A percentile compares a stretch with the other conserved stretches of the same genome.
Conservation (phyloP, 2,113 vertebrate genomes). For the Myotis davidii region DNA sequence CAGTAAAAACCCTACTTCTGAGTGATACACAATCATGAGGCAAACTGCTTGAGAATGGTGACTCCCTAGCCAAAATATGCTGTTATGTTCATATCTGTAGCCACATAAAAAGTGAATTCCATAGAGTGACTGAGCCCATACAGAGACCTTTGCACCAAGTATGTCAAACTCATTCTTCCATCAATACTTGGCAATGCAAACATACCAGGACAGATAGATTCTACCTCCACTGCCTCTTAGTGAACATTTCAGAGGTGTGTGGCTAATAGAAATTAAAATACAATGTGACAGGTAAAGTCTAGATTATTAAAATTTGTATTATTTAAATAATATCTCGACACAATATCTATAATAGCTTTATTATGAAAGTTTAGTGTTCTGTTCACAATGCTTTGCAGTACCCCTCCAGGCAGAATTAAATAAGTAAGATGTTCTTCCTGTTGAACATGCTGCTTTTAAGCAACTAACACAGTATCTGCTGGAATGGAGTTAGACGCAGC, state of each 20-base stretch:
- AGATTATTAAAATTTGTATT: constrained; percentile 64
- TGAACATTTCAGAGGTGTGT: constrained; percentile 44
- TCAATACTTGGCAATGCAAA: constrained; percentile 48
- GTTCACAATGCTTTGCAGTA: constrained; percentile 47
- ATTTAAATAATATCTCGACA: constrained; percentile 64
- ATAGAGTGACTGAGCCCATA: not conserved
- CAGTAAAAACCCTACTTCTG: constrained; percentile 19
- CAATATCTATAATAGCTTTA: constrained; percentile 49
- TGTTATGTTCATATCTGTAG: constrained; percentile 15
- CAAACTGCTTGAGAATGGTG: constrained; percentile 11
- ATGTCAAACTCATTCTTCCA: constrained; percentile 20
- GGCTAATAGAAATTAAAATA: constrained; percentile 63
- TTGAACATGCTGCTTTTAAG: constrained; percentile 36
- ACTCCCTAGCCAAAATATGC: constrained; percentile 28
- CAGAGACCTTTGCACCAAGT: constrained; percentile 19
- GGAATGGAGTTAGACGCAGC: constrained; percentile 29
- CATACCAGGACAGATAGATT: constrained; percentile 43
- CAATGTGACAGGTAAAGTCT: constrained; percentile 44
- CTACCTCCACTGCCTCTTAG: not conserved
- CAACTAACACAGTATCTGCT: constrained; percentile 38
- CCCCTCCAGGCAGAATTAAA: constrained; percentile 53
- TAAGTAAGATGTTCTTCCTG: constrained; percentile 40
- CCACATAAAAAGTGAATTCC: constrained; percentile 8
- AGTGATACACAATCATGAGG: constrained; percentile 37
- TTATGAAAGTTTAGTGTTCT: constrained; percentile 59